Evolutionary conservation across 2,888 invertebrate genomes (phyloP).

Genomic region (Tenthredo livida): DNA sequence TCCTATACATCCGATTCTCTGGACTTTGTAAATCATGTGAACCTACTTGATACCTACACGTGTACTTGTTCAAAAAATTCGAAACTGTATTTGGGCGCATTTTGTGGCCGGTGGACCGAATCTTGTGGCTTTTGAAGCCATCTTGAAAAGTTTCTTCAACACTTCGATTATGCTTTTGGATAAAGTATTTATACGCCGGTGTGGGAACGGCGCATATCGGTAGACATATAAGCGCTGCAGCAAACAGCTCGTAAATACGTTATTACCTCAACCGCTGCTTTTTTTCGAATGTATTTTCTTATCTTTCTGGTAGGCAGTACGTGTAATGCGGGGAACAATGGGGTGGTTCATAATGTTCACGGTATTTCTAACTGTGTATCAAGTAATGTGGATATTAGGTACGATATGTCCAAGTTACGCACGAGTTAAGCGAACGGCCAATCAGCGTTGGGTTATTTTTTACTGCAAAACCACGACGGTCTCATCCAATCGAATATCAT

Average conservation of each 20-base stretch:
- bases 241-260: constrained; percentile 20
- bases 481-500: constrained; percentile 40
- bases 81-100: neutral
- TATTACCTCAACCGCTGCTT: constrained; percentile 29
- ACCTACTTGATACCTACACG: neutral
- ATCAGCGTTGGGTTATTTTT: constrained; percentile 5
- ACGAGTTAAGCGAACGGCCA: constrained; percentile 35
- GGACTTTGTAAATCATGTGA: neutral
- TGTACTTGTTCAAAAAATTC: neutral
- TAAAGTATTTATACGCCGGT: neutral
- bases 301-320: neutral
- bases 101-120: constrained; percentile 32
- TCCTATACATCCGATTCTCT: neutral
- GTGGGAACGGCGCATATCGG: constrained; percentile 12
- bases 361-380: neutral
- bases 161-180: neutral
- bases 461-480: constrained; percentile 20
- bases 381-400: constrained; percentile 7
- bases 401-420: constrained; percentile 31
- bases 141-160: constrained; percentile 20
- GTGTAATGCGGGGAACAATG: constrained; percentile 13
- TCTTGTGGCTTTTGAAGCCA: constrained; percentile 18
- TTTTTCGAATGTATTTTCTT: neutral
- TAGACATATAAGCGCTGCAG: neutral
- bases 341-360: neutral